Evolutionary conservation across 2,797 vertebrate species (phyloP).

Genomic region (Pagetopsis macropterus): DNA sequence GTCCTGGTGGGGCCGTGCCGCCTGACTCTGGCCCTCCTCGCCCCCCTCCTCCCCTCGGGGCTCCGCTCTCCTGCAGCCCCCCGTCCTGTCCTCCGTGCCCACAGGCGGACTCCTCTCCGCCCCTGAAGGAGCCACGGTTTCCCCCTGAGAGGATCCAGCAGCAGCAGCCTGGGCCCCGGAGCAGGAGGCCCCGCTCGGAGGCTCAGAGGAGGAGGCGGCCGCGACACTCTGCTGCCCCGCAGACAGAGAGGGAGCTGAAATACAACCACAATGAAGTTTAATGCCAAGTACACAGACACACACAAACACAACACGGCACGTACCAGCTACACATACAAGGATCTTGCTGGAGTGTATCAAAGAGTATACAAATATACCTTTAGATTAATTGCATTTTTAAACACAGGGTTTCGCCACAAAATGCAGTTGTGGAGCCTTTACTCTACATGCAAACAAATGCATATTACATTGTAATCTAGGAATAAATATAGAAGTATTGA

Average conservation of each 20-base stretch:
- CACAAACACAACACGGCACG: too few relatives aligned
- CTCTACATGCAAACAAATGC: too few relatives aligned
- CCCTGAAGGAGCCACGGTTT: not conserved
- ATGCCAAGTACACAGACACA: too few relatives aligned
- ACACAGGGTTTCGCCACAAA: too few relatives aligned
- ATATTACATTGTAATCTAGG: too few relatives aligned
- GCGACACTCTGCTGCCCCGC: constrained; percentile 51
- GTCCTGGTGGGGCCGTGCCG: constrained; percentile 86
- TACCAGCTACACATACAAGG: too few relatives aligned
- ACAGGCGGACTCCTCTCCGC: constrained; percentile 59
- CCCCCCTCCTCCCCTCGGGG: constrained; percentile 63
- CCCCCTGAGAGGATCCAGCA: constrained; percentile 47
- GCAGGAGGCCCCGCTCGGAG: constrained; percentile 60
- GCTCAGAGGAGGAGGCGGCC: constrained; percentile 37
- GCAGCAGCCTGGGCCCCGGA: constrained; percentile 39
- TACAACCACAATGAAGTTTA: too few relatives aligned
- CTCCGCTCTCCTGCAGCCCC: constrained; percentile 79
- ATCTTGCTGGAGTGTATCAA: too few relatives aligned
- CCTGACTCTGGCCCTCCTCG: constrained; percentile 71
- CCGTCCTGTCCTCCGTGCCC: constrained; percentile 62
- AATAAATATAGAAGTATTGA: too few relatives aligned
- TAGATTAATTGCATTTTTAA: too few relatives aligned
- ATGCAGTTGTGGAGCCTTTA: too few relatives aligned
- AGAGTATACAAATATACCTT: too few relatives aligned
- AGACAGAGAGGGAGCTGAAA: constrained; percentile 53